These are phyloP conservation scores for Lepisosteus oculatus DNA, from an alignment of 2,113 vertebrate genomes.

Conservation along the genomic window DNA sequence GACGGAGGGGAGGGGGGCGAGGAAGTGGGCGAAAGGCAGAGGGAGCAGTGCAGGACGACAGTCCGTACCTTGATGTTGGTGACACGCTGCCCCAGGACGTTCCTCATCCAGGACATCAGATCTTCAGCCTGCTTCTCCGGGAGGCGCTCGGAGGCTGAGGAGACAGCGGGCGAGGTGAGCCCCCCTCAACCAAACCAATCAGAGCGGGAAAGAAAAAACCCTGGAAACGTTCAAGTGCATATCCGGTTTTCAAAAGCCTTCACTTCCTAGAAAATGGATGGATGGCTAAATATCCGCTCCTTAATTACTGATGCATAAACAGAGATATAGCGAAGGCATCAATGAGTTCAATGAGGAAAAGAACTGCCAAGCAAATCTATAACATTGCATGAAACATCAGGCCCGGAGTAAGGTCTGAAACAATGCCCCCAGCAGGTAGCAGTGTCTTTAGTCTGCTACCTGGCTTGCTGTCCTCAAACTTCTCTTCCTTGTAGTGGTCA, in stretches of 20 bases:
- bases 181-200: too few relatives aligned
- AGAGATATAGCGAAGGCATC: neutral
- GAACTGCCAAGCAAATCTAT: too few relatives aligned
- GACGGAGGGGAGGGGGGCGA: neutral
- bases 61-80: slow-evolving; percentile 79
- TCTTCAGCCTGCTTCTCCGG: slow-evolving; percentile 78
- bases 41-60: neutral
- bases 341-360: too few relatives aligned
- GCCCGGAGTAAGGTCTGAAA: neutral
- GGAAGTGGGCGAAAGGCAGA: neutral
- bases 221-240: too few relatives aligned
- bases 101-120: slow-evolving; percentile 93
- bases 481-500: slow-evolving; percentile 96
- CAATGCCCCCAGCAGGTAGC: neutral
- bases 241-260: too few relatives aligned
- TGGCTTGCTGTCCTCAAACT: slow-evolving; percentile 73
- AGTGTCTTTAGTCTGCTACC: slow-evolving; percentile 53
- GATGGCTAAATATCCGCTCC: too few relatives aligned
- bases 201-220: too few relatives aligned
- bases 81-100: slow-evolving; percentile 75
- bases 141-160: slow-evolving; percentile 72
- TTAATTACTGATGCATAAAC: accelerated
- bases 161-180: neutral
- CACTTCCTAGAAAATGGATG: too few relatives aligned
- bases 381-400: neutral